Evolutionary conservation across 2,113 vertebrate genomes (phyloP).

Genomic region (Saguinus imperator): DNA sequence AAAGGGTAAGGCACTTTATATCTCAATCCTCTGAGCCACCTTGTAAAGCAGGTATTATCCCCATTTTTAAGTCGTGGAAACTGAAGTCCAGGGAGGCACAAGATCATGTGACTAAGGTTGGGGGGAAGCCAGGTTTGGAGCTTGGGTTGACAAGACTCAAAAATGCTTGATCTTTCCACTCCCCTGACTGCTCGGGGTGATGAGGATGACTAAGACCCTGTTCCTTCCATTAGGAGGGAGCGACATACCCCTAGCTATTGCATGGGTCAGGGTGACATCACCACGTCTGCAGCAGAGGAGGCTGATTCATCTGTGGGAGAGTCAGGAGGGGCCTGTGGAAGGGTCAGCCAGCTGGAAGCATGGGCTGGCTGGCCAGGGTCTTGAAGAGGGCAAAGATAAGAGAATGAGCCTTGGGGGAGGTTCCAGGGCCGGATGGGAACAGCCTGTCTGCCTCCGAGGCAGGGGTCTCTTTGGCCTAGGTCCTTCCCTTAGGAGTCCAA

Average conservation of each 20-base stretch:
- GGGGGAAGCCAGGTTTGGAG: neutral
- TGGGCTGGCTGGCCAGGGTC: neutral
- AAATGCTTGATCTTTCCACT: neutral
- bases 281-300: neutral
- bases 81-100: neutral
- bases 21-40: neutral
- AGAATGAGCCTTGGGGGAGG: neutral
- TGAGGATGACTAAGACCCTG: constrained; percentile 27
- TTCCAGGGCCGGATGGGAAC: neutral
- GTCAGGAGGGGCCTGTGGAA: neutral
- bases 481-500: neutral
- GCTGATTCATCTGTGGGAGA: constrained; percentile 63
- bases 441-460: neutral
- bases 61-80: constrained; percentile 18
- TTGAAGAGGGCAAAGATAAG: neutral
- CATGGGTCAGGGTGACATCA: constrained; percentile 53
- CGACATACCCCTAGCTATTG: neutral
- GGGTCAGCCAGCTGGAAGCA: neutral
- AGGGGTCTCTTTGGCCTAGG: neutral
- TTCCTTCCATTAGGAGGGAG: neutral
- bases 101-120: neutral
- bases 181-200: neutral
- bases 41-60: neutral
- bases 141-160: neutral
- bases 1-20: neutral